Percentiles rank a stretch among this genome's conserved stretches.
Evolutionary conservation across 1,140 invertebrate species (phyloP).

Genomic region (Polyergus mexicanus): DNA sequence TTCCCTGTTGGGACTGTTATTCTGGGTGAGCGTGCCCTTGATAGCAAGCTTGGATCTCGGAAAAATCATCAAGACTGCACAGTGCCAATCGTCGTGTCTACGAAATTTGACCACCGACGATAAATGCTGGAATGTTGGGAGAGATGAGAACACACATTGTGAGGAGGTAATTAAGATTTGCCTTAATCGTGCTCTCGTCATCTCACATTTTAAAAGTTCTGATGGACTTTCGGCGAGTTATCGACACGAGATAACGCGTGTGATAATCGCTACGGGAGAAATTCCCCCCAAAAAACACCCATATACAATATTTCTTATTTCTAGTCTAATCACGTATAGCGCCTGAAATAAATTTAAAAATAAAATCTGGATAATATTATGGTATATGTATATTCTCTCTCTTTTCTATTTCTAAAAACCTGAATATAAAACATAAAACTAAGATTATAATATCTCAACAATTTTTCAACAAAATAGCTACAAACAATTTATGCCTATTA

Average conservation of each 20-base stretch:
- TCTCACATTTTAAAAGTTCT: neutral
- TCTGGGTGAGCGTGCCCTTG: slow-evolving; percentile 70
- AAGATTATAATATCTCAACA: neutral
- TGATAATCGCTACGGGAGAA: neutral
- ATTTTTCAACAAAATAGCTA: neutral
- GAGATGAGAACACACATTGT: neutral
- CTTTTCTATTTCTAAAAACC: neutral
- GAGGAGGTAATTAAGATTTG: neutral
- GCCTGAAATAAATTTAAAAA: neutral
- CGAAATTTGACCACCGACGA: neutral
- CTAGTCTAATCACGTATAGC: neutral
- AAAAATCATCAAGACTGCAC: slow-evolving; percentile 81
- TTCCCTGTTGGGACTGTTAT: slow-evolving; percentile 56
- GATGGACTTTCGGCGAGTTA: neutral
- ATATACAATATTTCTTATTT: neutral
- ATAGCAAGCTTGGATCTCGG: slow-evolving; percentile 81
- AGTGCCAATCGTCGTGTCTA: slow-evolving; percentile 83
- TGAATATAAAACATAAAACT: neutral
- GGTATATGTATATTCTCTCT: too few species aligned
- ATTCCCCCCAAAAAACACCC: neutral
- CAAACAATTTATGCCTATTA: neutral
- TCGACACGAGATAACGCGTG: neutral
- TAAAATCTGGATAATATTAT: too few species aligned
- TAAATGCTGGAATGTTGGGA: neutral
- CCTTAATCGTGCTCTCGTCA: neutral